Evolutionary conservation across 2,888 invertebrate species (phyloP), one percentile per base, ranked within the genome.

Genomic region (Diplazon laetatorius): DNA sequence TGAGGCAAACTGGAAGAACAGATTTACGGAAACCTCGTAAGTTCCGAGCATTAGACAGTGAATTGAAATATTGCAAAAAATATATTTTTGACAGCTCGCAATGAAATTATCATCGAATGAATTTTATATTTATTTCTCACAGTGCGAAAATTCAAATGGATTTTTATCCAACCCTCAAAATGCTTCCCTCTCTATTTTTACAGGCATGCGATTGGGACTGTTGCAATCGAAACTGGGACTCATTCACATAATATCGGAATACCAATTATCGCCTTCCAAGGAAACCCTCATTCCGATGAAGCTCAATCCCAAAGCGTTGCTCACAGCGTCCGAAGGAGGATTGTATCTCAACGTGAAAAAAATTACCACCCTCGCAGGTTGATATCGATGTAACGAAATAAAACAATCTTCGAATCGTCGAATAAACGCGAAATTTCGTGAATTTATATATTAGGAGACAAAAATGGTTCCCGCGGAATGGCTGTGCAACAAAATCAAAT

Each of bases 161-260:
- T 1, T 42, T 4, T 4, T 42, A n/a, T 42, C n/a, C n/a, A 39
- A 39, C 2, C 1, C 39, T 39, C 2, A 39, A 39, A 16, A 6
- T 6, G n/a, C 1, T 18, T 46, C 8, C 9, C 2, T 0, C 6
- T 3, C n/a, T 65, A 60, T 25, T 14, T 52, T 77, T 81, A 5
- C 30, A 89, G 89, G 89, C 14, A 66, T 83, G 69, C 83, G 89
- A 55, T 77, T 89, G 14, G 89, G 87, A 52, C 76, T 87, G 30
- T 44, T 90, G 50, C 89, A 89, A 75, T 63, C 82, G 0, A 89
- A 89, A 57, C 65, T 90, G 0, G 88, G 85, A 0, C 9, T 90
- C 0, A 50, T 86, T 0, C 83, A 85, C 2, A 42, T 89, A 1
- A 14, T 89, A 4, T 85, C 83, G 6, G 82, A 87, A 14, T 87